Percentiles rank a stretch among this genome's conserved stretches.
phyloP scores from a whole-genome alignment of 2,888 invertebrate genomes.

The Phortica magna region DNA sequence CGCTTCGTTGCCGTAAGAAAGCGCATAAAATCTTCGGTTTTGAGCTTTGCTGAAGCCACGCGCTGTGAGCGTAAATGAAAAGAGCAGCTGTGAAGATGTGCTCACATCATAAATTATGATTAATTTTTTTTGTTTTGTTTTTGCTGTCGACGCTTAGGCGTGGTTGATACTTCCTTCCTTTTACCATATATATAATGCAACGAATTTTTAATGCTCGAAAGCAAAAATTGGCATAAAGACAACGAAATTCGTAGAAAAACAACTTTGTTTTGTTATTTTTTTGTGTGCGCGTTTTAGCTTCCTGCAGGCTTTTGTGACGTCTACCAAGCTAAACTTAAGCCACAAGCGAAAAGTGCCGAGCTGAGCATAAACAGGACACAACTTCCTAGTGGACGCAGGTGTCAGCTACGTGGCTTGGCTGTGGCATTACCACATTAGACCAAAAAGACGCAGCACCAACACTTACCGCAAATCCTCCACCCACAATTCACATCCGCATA shows the following conservation, averaged over 20 bases:
- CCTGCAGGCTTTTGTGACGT: too few relatives aligned
- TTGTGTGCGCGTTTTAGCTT: too few relatives aligned
- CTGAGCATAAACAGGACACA: slow-evolving; percentile 22
- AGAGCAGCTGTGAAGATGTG: slow-evolving; percentile 13
- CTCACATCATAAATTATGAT: slow-evolving; percentile 19
- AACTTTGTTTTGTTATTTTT: slow-evolving; percentile 1
- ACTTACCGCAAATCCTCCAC: slow-evolving; percentile 26
- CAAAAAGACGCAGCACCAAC: slow-evolving; percentile 55
- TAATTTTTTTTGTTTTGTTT: slow-evolving; percentile 7
- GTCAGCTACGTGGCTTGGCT: slow-evolving; percentile 65
- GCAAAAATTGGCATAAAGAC: background rate
- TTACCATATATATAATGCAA: background rate
- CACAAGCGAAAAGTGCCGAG: background rate
- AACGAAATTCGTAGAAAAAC: background rate
- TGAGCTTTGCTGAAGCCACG: background rate
- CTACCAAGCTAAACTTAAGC: too few relatives aligned
- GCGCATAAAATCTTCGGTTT: slow-evolving; percentile 41
- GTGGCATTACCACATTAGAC: slow-evolving; percentile 53
- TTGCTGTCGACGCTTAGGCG: background rate
- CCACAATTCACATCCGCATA: background rate
- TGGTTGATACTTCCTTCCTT: background rate
- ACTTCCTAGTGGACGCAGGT: slow-evolving; percentile 68
- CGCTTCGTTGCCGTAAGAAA: slow-evolving; percentile 48
- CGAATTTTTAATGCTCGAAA: background rate
- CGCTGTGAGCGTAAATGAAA: background rate